Percentiles rank a stretch among this genome's conserved stretches.
These are phyloP conservation scores for Argynnis bischoffii DNA, from an alignment of 2,888 invertebrate species.

Conservation along the genomic window DNA sequence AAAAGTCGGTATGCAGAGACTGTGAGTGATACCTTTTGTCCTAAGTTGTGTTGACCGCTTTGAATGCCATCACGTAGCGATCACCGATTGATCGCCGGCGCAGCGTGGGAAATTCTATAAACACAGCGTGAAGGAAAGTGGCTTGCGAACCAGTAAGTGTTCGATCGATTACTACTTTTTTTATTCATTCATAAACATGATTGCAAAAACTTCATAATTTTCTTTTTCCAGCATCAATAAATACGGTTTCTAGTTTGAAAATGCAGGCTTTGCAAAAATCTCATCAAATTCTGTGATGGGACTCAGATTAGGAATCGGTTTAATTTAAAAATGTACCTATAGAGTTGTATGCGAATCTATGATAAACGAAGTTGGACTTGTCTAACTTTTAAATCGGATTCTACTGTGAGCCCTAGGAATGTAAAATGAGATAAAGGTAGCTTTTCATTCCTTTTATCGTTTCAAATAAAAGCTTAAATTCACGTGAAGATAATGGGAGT, in stretches of 20 bases:
- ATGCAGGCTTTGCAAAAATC: slow-evolving; percentile 4
- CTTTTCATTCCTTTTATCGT: slow-evolving; percentile 11
- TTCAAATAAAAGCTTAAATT: neutral
- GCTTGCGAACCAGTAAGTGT: slow-evolving; percentile 5
- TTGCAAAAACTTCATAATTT: neutral
- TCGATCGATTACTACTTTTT: slow-evolving; percentile 3
- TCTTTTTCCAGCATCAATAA: neutral
- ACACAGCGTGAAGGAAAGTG: slow-evolving; percentile 27
- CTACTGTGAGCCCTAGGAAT: slow-evolving; percentile 15
- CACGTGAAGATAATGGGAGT: neutral
- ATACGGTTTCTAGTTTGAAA: neutral
- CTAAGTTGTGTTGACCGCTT: slow-evolving; percentile 28
- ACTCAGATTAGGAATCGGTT: slow-evolving; percentile 10
- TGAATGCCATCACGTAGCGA: slow-evolving; percentile 37
- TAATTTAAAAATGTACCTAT: slow-evolving; percentile 21
- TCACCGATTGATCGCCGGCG: slow-evolving; percentile 33
- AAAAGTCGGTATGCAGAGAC: slow-evolving; percentile 5
- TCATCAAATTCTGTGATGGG: slow-evolving; percentile 11
- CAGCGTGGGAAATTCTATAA: slow-evolving; percentile 35
- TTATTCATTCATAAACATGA: neutral
- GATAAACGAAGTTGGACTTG: slow-evolving; percentile 18
- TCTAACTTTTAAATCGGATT: slow-evolving; percentile 23
- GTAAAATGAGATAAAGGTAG: slow-evolving; percentile 12
- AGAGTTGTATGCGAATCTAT: slow-evolving; percentile 14
- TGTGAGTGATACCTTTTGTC: slow-evolving; percentile 18